Base-by-base conservation (phyloP, 2,797 vertebrate genomes). In the Crenuchus spilurus region DNA sequence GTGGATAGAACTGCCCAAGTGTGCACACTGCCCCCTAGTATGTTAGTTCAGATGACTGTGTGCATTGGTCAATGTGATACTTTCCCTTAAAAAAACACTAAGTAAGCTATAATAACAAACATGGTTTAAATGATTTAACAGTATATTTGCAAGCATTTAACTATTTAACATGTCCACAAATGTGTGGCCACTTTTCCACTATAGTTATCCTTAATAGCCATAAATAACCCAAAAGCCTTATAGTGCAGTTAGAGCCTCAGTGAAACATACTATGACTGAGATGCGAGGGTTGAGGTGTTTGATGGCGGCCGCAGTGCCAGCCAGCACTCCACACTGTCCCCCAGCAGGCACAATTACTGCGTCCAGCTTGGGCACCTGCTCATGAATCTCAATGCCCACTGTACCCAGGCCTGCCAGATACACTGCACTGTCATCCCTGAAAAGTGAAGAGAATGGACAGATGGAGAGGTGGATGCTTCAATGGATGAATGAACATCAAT, bases 371-470 rank as follows among this genome's bases (percentile, higher is more conserved):
- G 94, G 90, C 79, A 96, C 91, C 84, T 97, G 96, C 71, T 96
- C 95, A 0, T 90, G 91, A 66, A 97, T 88, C 85, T 97, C 96
- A 87, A 96, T 87, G 22, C 94, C 96, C 81, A 96, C 88, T 0
- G 95, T 96, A 0, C 95, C 96, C 85, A 97, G 88, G 7, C 96
- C 96, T 0, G 95, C 94, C 83, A 96, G 87, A 82, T 95, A 97
- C 1, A 80, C 84, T 54, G 89, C 82, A 68, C 88, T 94, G 1
- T 96, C 94, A 72, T 94, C 92, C 85, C 95, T 97, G 87, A 0
- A 4, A 66, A 49, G 33, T 35, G 42, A 35, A 31, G 39, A 63
- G 30, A 51, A 16, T n/a, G 71, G 51, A 81, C 5, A 66, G 24
- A 70, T n/a, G 72, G 13, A 48, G 37, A 64, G n/a, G 49, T 9